Base-by-base conservation (phyloP, 2,888 invertebrate genomes). In the Gonocerus acuteangulatus region DNA sequence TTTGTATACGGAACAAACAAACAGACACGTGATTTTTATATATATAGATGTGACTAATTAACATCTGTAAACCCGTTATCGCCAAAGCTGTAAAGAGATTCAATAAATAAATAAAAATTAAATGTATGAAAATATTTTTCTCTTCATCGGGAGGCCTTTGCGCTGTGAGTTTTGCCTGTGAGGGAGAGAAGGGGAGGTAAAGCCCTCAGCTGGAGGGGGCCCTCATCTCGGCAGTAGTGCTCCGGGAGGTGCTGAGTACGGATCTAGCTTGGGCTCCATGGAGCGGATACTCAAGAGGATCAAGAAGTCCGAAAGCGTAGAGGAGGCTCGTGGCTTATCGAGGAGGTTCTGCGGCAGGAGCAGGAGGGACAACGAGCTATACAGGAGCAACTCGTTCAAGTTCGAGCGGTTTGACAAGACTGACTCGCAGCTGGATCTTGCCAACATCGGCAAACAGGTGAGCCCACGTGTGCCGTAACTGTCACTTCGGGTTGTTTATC, bases 381-480 rank as follows among this genome's bases (percentile, higher is more conserved):
- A 89, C 72, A 82, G 89, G 69, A 89, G 89, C 68, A 89, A 89
- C 74, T 89, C 89, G 76, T 89, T 89, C 79, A 89, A 89, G 77
- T 89, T 89, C 74, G 89, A 89, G 76, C 78, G 88, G 61, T 89
- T 89, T 72, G 84, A 87, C 70, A 78, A 88, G 79, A 67, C 80
- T 34, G 65, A 64, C 72, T 80, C 67, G 19, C 51, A 42, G 16
- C 34, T 60, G 27, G 64, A 66, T 32, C 48, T 64, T 2, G 57
- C 63, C 1, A 44, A 22, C 13, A 15, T 51, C 16, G 48, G 42
- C 66, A 86, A 86, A 74, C 86, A 87, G 86, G 87, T 87, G 72
- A 76, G 80, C 23, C 4, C 34, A 19, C 51, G 27, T 48, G 32
- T 48, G 13, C 18, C 48, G 16, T 48, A 27, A 6, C 27, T 27